These are phyloP conservation scores for Eurytoma californica DNA, from an alignment of 2,888 invertebrate species.

Conservation along the genomic window DNA sequence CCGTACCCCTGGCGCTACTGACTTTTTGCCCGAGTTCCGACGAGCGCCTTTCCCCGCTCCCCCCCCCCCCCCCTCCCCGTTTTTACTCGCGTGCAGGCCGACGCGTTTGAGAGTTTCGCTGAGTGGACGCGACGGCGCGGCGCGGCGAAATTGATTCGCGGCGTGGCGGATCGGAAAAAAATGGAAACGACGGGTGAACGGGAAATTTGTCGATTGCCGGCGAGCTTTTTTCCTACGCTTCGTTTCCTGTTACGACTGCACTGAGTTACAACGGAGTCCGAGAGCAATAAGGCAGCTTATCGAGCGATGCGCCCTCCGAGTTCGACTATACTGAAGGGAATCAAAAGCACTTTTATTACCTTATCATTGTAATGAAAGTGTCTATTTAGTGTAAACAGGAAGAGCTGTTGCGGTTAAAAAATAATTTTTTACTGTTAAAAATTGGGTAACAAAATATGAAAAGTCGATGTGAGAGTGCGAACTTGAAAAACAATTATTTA, in stretches of 20 bases:
- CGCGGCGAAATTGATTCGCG: slow-evolving; percentile 2
- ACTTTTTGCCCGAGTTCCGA: slow-evolving; percentile 23
- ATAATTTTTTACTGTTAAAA: no score
- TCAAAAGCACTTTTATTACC: no score
- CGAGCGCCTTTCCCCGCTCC: background rate
- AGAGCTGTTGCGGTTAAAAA: no score
- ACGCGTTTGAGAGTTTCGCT: background rate
- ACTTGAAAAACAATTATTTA: no score
- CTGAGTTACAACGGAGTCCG: background rate
- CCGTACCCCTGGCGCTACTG: background rate
- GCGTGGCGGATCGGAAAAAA: background rate
- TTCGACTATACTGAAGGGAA: no score
- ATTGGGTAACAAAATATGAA: no score
- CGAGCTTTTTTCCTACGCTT: no score
- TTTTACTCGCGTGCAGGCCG: background rate
- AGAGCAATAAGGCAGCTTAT: slow-evolving; percentile 26
- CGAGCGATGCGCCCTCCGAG: no score
- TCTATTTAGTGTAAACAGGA: no score
- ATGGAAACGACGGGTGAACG: background rate
- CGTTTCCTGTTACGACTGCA: background rate
- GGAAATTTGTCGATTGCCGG: slow-evolving; percentile 2
- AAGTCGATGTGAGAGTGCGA: no score
- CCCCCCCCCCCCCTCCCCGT: background rate
- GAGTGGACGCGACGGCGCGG: background rate
- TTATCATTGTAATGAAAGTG: no score